Base-by-base conservation (phyloP, 2,797 vertebrate species). In the Sebastes minor region DNA sequence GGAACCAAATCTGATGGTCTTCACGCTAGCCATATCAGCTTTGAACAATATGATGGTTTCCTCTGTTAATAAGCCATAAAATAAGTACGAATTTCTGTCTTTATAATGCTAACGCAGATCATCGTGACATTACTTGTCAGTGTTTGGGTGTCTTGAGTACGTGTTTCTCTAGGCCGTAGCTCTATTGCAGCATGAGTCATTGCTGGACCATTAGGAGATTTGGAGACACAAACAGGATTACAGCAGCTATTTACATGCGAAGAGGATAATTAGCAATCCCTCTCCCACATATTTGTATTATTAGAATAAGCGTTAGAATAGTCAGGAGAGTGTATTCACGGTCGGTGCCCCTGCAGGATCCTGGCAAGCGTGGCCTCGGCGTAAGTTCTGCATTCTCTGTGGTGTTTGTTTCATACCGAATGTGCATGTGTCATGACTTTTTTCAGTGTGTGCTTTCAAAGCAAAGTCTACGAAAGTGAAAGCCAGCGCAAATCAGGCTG, bases 281-380 rank as follows among this genome's bases (percentile, higher is more conserved):
- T 89, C 88, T 89, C 91, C 91, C 88, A 93, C 91, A 76, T 92
- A 76, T 64, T 59, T 88, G 82, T 94, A 92, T 92, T 93, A 89
- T 88, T 89, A 83, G 88, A 86, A 68, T 46, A 73, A 77, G 72
- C 81, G 78, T 78, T 84, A 76, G 82, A 80, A 70, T 27, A 70
- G 71, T 74, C 75, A 52, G 13, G 77, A 78, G 85, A 78, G 81
- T 81, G 77, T 66, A 81, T 88, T 88, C 84, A 52, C 71, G 68
- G 76, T 80, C 81, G 80, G 59, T 11, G 62, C 76, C 76, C 84
- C 16, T 14, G 13, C 82, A 77, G 71, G 52, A 72, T 85, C 52
- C 49, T 2, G 2, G 72, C 67, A n/a, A 84, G 59, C 11, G 20
- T 3, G 38, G 67, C 55, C 82, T 68, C 22, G 2, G 38, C 25